phyloP scores from a whole-genome alignment of 2,113 vertebrate genomes.

The Epinephelus lanceolatus region DNA sequence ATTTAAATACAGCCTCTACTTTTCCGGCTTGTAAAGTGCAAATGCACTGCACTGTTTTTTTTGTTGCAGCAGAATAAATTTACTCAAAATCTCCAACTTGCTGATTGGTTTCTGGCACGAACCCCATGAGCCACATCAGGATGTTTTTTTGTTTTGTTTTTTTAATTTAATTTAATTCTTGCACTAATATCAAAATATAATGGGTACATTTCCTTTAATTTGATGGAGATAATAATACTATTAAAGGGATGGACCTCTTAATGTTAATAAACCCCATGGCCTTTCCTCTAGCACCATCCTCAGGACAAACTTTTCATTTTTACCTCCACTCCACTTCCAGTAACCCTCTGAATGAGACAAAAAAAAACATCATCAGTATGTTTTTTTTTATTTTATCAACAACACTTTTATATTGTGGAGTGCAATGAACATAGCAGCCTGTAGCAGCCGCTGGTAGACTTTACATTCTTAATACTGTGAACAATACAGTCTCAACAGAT shows the following conservation, averaged over 20 bases:
- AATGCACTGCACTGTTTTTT: background rate
- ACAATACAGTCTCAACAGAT: constrained; percentile 11
- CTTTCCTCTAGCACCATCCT: constrained; percentile 68
- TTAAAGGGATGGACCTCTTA: background rate
- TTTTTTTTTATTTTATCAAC: constrained; percentile 1
- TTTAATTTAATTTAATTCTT: background rate
- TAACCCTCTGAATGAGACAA: background rate
- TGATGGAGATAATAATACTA: constrained; percentile 1
- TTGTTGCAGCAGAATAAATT: background rate
- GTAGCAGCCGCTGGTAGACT: background rate
- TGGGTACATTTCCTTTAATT: background rate
- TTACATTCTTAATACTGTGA: background rate
- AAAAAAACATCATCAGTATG: background rate
- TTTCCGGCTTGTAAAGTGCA: background rate
- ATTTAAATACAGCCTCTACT: background rate
- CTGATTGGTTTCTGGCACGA: background rate
- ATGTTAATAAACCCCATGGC: constrained; percentile 14
- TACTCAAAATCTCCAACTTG: background rate
- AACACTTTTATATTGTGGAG: background rate
- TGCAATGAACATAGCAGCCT: constrained; percentile 7
- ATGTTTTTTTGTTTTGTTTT: background rate
- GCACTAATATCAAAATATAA: background rate
- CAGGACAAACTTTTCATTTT: constrained; percentile 22
- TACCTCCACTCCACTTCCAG: background rate
- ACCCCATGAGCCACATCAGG: background rate